Percentiles rank a stretch among this genome's conserved stretches.
phyloP scores from a whole-genome alignment of 2,888 invertebrate species.

The Euclidia mi region DNA sequence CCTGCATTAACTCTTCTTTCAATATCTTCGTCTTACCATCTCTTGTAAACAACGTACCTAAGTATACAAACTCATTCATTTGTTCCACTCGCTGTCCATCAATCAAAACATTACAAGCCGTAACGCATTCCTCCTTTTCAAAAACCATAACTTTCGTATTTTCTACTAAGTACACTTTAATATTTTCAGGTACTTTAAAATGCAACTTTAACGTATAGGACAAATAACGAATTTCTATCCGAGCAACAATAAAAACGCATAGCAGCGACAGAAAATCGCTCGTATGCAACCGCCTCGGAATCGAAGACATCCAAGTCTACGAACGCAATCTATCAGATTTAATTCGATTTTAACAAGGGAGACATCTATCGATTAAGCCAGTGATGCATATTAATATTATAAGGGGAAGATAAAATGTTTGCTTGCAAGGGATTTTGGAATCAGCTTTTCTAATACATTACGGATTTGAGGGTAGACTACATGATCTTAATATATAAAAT shows the following conservation, averaged over 20 bases:
- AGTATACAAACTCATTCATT: too few relatives aligned
- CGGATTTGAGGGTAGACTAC: background rate
- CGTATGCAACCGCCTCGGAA: background rate
- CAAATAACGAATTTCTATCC: too few relatives aligned
- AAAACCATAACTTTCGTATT: too few relatives aligned
- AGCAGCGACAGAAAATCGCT: conserved; percentile 12
- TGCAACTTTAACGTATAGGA: too few relatives aligned
- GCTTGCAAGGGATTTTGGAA: background rate
- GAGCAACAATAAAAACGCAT: background rate
- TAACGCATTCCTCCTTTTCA: too few relatives aligned
- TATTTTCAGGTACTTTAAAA: too few relatives aligned
- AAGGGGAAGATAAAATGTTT: conserved; percentile 8
- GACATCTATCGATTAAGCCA: conserved; percentile 17
- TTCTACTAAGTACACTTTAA: too few relatives aligned
- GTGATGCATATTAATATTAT: conserved; percentile 23
- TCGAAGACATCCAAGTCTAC: conserved; percentile 2
- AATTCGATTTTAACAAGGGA: conserved; percentile 26
- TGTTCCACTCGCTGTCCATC: too few relatives aligned
- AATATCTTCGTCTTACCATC: too few relatives aligned
- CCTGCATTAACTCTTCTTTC: too few relatives aligned
- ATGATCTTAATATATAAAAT: background rate
- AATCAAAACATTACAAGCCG: too few relatives aligned
- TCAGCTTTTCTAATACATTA: background rate
- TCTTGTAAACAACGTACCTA: too few relatives aligned
- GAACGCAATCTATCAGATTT: conserved; percentile 19